Evolutionary conservation across 1,140 invertebrate species (phyloP), one percentile per base, ranked within the genome.

Genomic region (Diabrotica undecimpunctata): DNA sequence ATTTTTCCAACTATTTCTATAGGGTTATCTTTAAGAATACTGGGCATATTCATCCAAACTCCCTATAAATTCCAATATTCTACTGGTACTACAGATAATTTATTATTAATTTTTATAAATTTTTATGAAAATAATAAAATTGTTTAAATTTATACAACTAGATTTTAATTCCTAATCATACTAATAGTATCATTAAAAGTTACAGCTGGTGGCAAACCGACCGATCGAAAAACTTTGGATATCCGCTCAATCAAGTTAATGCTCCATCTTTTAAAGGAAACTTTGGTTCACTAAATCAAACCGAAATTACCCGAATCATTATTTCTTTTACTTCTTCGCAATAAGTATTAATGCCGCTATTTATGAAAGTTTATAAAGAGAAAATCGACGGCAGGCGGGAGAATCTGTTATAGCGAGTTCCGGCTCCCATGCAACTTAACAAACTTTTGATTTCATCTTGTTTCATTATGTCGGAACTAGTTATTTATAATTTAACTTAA

Each of bases 341-440:
- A 46, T 8, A 10, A 46, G 8, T 46, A 46, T 10, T 46, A 46
- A 46, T 46, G n/a, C 41, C 41, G n/a, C n/a, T n/a, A 46, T 46
- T 46, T 46, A n/a, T 10, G 41, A 46, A 46, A 46, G 41, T 46
- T 46, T 46, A 46, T 46, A 46, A 46, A 46, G 41, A 46, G 41
- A 46, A 46, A 46, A 10, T 46, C 41, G 39, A 46, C 39, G 11
- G 39, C 39, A n/a, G 39, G 7, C 11, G 41, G n/a, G 41, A 46
- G 41, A 46, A 46, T 46, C 41, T 8, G 41, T 46, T 46, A 6
- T 1, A 46, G 41, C 41, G 41, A 46, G 25, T 25, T 25, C 25
- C 41, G 6, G 41, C 41, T 10, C 41, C 8, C n/a, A 8, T 5
- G 8, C 41, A 46, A 46, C 41, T 46, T 46, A 3, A 46, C 41